phyloP scores from a whole-genome alignment of 2,797 vertebrate species.

The Clarias platycephalus region DNA sequence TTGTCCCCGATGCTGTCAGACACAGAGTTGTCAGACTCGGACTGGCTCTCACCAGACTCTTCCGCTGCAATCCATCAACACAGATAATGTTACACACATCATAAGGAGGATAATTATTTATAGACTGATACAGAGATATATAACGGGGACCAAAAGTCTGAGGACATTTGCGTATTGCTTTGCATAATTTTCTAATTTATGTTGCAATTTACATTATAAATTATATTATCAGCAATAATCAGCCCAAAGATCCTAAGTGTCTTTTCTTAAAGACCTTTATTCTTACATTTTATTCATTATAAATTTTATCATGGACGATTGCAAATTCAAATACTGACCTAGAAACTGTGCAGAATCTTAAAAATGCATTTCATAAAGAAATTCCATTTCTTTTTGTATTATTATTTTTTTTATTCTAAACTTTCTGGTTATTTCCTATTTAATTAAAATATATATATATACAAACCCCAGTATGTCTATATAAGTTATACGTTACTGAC shows the following conservation, averaged over 20 bases:
- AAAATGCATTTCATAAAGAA: not conserved
- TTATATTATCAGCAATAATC: not conserved
- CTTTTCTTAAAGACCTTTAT: too few relatives aligned
- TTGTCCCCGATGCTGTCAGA: constrained; percentile 96
- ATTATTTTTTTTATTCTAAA: not conserved
- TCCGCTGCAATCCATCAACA: constrained; percentile 69
- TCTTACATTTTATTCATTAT: too few relatives aligned
- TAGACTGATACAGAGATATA: not conserved
- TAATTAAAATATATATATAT: not conserved
- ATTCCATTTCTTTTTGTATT: not conserved
- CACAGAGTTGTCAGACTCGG: constrained; percentile 94
- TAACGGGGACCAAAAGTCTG: not conserved
- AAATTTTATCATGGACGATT: not conserved
- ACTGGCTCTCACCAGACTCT: constrained; percentile 85
- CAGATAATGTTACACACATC: not conserved
- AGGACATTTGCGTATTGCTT: not conserved
- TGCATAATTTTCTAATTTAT: not conserved
- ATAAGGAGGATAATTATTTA: not conserved
- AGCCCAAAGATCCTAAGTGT: too few relatives aligned
- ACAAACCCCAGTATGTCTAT: not conserved
- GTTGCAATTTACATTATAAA: not conserved
- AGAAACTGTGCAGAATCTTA: not conserved
- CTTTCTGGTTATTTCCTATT: not conserved
- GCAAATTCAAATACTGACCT: not conserved
- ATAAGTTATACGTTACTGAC: not conserved